phyloP scores from a whole-genome alignment of 64 coral and sea anemone genomes.

The Cladopsammia gracilis region DNA sequence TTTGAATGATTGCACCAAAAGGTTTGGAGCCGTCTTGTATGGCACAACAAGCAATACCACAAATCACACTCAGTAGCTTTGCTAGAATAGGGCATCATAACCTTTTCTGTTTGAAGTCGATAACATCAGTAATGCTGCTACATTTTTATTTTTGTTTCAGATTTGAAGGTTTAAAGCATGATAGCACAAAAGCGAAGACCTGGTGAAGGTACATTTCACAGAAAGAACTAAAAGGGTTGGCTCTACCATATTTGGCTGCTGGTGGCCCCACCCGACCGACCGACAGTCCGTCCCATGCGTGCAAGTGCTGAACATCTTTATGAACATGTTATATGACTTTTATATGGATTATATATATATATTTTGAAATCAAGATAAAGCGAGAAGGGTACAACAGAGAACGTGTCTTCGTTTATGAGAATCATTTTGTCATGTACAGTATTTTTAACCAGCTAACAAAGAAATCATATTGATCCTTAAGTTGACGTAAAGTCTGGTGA shows the following conservation, averaged over 20 bases:
- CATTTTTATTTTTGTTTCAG: neutral
- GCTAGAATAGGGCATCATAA: no score
- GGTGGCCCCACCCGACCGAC: no score
- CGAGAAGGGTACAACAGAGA: neutral
- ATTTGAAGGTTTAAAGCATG: neutral
- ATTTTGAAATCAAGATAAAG: constrained; percentile 10
- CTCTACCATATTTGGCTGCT: no score
- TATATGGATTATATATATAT: constrained; percentile 19
- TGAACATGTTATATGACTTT: constrained; percentile 8
- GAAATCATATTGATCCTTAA: neutral
- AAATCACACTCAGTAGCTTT: no score
- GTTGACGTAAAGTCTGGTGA: no score
- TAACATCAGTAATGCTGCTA: neutral
- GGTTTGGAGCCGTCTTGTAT: no score
- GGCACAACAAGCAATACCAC: no score
- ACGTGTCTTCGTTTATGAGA: neutral
- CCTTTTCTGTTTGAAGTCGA: no score
- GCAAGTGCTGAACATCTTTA: neutral
- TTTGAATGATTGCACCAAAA: no score
- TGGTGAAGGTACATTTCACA: neutral
- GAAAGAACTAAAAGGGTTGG: neutral
- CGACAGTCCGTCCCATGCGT: neutral
- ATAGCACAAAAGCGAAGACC: neutral
- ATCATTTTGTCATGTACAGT: constrained; percentile 29
- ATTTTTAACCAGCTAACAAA: neutral